Evolutionary conservation across 2,888 invertebrate genomes (phyloP).

Genomic region (Tetranychus piercei): DNA sequence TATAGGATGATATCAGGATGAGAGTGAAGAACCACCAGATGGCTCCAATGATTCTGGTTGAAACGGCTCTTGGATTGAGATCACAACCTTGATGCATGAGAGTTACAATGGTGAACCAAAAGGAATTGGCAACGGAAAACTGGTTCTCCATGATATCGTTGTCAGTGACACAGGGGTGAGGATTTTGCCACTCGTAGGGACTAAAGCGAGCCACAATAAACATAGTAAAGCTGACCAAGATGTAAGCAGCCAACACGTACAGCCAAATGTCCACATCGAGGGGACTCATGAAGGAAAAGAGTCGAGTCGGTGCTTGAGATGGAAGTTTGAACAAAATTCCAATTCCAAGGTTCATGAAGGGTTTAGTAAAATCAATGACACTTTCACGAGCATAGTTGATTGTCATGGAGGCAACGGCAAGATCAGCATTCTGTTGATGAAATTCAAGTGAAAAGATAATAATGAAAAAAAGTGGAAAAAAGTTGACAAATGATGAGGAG

Average conservation of each 20-base stretch:
- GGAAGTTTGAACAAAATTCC: slow-evolving; percentile 86
- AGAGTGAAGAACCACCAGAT: slow-evolving; percentile 99
- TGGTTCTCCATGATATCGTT: slow-evolving; percentile 66
- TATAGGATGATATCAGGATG: slow-evolving; percentile 92
- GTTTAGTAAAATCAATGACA: slow-evolving; percentile 88
- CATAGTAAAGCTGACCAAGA: slow-evolving; percentile 74
- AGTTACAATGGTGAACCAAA: slow-evolving; percentile 93
- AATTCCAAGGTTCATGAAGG: slow-evolving; percentile 79
- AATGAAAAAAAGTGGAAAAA: neutral
- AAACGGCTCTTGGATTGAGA: slow-evolving; percentile 50
- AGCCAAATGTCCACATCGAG: slow-evolving; percentile 90
- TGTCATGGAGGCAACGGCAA: slow-evolving; percentile 90
- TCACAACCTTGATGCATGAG: slow-evolving; percentile 86
- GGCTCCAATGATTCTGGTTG: slow-evolving; percentile 78
- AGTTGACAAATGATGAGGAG: too few species aligned
- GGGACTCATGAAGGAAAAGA: slow-evolving; percentile 88
- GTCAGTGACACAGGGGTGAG: slow-evolving; percentile 35
- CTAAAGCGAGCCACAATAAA: slow-evolving; percentile 91
- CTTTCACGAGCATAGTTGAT: slow-evolving; percentile 91
- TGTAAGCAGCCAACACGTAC: slow-evolving; percentile 73
- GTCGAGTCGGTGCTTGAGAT: slow-evolving; percentile 63
- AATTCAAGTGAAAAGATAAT: neutral
- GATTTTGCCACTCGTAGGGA: slow-evolving; percentile 45
- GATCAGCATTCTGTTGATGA: slow-evolving; percentile 59
- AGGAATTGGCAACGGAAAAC: slow-evolving; percentile 44